Evolutionary conservation across 2,888 invertebrate species (phyloP).

Genomic region (Arge pagana): DNA sequence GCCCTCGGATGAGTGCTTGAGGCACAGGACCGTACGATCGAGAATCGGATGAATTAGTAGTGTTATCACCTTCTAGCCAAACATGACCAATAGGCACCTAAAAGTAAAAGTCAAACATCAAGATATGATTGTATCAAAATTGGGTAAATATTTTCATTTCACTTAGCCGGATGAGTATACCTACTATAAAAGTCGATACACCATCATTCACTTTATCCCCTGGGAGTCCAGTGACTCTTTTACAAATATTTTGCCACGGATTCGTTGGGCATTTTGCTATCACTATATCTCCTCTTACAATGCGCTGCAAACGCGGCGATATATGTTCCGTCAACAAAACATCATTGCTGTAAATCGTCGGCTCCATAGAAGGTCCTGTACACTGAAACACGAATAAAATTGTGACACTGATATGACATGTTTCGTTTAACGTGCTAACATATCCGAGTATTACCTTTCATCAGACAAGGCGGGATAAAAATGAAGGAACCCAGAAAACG

Average conservation of each 20-base stretch:
- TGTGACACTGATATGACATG: too few species aligned
- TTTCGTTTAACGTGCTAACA: too few species aligned
- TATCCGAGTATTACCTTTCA: too few species aligned
- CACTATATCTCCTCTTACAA: slow-evolving; percentile 81
- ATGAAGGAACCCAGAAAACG: too few species aligned
- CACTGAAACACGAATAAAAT: slow-evolving; percentile 74
- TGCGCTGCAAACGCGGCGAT: slow-evolving; percentile 66
- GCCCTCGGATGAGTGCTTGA: slow-evolving; percentile 78
- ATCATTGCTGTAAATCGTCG: slow-evolving; percentile 81
- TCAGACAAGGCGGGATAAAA: too few species aligned
- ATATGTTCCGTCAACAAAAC: slow-evolving; percentile 83
- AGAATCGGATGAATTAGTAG: slow-evolving; percentile 83
- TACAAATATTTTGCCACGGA: slow-evolving; percentile 82
- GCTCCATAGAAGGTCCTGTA: slow-evolving; percentile 92
- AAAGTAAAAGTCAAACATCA: not conserved
- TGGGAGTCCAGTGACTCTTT: slow-evolving; percentile 77
- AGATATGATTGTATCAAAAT: not conserved
- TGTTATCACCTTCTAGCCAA: slow-evolving; percentile 93
- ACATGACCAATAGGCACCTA: slow-evolving; percentile 81
- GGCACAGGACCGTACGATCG: slow-evolving; percentile 88
- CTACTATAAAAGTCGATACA: slow-evolving; percentile 42
- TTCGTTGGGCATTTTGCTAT: slow-evolving; percentile 82
- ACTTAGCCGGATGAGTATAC: too few species aligned
- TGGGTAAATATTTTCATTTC: not conserved
- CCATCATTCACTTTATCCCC: slow-evolving; percentile 69